A percentile compares a stretch with the other conserved stretches of the same genome.
Conservation (phyloP, 2,888 invertebrate species). For the Lobophora halterata region DNA sequence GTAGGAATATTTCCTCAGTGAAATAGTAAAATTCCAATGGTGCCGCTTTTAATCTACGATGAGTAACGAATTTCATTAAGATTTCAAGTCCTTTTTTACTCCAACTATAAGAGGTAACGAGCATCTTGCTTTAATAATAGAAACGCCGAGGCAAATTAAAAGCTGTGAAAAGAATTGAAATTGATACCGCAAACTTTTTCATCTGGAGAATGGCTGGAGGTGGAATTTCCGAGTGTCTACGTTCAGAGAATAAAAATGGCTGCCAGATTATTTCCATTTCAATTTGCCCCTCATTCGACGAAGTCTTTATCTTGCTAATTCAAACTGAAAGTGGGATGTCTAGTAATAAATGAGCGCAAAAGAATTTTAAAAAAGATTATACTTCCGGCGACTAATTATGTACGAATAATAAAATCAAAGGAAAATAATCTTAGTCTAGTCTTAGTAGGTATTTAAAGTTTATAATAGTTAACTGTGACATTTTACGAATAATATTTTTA, state of each 20-base stretch:
- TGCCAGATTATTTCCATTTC: slow-evolving; percentile 46
- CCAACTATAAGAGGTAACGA: slow-evolving; percentile 63
- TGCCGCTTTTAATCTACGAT: slow-evolving; percentile 55
- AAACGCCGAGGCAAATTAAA: slow-evolving; percentile 47
- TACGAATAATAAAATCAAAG: no score
- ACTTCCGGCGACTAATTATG: no score
- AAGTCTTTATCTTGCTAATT: slow-evolving; percentile 45
- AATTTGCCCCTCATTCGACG: slow-evolving; percentile 43
- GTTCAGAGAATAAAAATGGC: slow-evolving; percentile 44
- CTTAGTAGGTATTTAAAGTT: no score
- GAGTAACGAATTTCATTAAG: slow-evolving; percentile 73
- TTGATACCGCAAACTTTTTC: slow-evolving; percentile 66
- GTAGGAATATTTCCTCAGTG: slow-evolving; percentile 37
- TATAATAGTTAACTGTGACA: no score
- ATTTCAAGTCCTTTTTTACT: slow-evolving; percentile 58
- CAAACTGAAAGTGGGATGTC: slow-evolving; percentile 35
- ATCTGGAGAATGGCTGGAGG: slow-evolving; percentile 48
- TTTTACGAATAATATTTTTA: no score
- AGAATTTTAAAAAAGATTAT: no score
- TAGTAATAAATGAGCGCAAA: slow-evolving; percentile 26
- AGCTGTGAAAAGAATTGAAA: slow-evolving; percentile 53
- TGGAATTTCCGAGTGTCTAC: slow-evolving; percentile 37
- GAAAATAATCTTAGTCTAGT: no score
- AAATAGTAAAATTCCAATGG: slow-evolving; percentile 59
- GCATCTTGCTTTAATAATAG: slow-evolving; percentile 62